These are phyloP conservation scores for Temnopleurus reevesii DNA, from an alignment of 53 echinoderm and acorn worm genomes.

Conservation along the genomic window DNA sequence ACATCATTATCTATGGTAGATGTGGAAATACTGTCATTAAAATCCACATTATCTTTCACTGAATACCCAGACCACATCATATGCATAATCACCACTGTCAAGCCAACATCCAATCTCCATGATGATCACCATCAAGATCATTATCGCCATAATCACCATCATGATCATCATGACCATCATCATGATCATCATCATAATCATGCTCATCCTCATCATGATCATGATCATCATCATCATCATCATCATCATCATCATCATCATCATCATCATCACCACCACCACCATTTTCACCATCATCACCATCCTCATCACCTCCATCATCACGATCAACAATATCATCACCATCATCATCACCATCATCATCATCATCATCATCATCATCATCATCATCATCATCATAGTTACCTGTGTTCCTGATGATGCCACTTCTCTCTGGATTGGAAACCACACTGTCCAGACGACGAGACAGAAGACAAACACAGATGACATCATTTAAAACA, in stretches of 20 bases:
- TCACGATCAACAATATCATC: slow-evolving; percentile 38
- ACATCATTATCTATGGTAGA: no score
- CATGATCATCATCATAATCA: background rate
- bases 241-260: background rate
- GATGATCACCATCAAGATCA: no score
- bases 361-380: slow-evolving; percentile 21
- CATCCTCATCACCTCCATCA: slow-evolving; percentile 32
- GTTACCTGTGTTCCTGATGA: slow-evolving; percentile 59
- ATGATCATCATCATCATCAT: background rate
- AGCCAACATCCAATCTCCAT: no score
- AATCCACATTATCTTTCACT: no score
- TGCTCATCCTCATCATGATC: background rate
- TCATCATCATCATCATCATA: background rate
- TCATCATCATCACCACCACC: background rate
- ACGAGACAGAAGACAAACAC: slow-evolving; percentile 69
- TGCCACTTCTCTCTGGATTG: slow-evolving; percentile 59
- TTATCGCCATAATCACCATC: background rate
- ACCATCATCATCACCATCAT: slow-evolving; percentile 31
- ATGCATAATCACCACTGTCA: no score
- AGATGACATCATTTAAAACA: slow-evolving; percentile 63
- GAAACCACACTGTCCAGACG: slow-evolving; percentile 74
- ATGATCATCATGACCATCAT: background rate
- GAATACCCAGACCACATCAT: no score
- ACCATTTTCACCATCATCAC: slow-evolving; percentile 17
- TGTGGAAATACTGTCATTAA: no score